Conservation (phyloP, 2,888 invertebrate species). For the Crepidodera aurea region DNA sequence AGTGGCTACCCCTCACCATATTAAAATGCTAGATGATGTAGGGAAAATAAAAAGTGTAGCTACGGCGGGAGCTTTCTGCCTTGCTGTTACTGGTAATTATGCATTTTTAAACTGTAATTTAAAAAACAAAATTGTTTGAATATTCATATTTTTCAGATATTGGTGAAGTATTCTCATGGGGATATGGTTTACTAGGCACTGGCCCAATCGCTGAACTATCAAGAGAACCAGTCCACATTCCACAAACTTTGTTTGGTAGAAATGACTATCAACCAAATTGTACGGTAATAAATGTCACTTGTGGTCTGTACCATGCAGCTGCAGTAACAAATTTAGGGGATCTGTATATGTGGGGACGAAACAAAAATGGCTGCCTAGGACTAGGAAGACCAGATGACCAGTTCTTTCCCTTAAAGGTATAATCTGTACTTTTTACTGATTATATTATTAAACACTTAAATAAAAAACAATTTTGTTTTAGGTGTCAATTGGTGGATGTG, state of each 20-base stretch:
- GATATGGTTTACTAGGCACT: slow-evolving; percentile 89
- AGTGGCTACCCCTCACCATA: slow-evolving; percentile 73
- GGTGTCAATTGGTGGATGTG: slow-evolving; percentile 80
- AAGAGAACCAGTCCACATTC: slow-evolving; percentile 74
- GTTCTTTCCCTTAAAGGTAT: slow-evolving; percentile 84
- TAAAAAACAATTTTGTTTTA: slow-evolving; percentile 62
- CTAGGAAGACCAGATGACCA: slow-evolving; percentile 83
- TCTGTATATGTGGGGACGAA: slow-evolving; percentile 92
- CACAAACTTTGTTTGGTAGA: slow-evolving; percentile 82
- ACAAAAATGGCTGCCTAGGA: slow-evolving; percentile 84
- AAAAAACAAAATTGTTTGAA: too few relatives aligned
- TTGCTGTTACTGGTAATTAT: slow-evolving; percentile 77
- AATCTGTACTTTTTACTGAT: slow-evolving; percentile 50
- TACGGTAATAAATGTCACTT: slow-evolving; percentile 70
- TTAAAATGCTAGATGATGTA: slow-evolving; percentile 70
- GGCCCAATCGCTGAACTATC: slow-evolving; percentile 81
- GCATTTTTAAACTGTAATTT: background rate
- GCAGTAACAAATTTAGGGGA: slow-evolving; percentile 86
- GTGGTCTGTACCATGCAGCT: slow-evolving; percentile 80
- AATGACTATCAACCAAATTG: slow-evolving; percentile 82
- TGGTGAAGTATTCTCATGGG: slow-evolving; percentile 92
- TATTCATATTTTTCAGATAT: too few relatives aligned
- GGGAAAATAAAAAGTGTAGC: slow-evolving; percentile 85
- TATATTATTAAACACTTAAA: background rate
- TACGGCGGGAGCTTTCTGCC: slow-evolving; percentile 86